These are phyloP conservation scores for Holothuria scabra DNA, from an alignment of 53 echinoderm and acorn worm genomes.

Conservation along the genomic window DNA sequence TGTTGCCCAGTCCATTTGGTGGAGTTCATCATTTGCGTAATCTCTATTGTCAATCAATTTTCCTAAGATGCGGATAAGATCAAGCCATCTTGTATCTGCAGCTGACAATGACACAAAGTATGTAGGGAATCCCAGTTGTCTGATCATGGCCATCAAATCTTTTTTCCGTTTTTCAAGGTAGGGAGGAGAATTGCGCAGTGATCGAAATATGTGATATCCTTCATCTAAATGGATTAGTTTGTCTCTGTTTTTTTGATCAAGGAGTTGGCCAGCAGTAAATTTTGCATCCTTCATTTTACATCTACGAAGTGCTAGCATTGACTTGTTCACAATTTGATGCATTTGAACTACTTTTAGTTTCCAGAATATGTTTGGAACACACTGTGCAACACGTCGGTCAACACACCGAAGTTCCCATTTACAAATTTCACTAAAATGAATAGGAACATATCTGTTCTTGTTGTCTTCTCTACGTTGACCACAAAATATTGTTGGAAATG, in stretches of 20 bases:
- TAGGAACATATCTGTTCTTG: neutral
- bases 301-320: constrained; percentile 10
- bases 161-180: constrained; percentile 51
- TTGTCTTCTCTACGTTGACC: constrained; percentile 41
- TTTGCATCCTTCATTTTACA: constrained; percentile 41
- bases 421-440: constrained; percentile 22
- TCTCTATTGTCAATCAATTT: constrained; percentile 40
- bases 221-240: neutral
- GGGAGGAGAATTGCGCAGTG: constrained; percentile 49
- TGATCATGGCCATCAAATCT: constrained; percentile 54
- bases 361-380: constrained; percentile 35
- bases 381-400: constrained; percentile 43
- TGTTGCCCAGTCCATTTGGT: constrained; percentile 23
- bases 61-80: constrained; percentile 18
- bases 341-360: constrained; percentile 47
- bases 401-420: constrained; percentile 39
- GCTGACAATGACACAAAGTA: constrained; percentile 48
- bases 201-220: constrained; percentile 18
- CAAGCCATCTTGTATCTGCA: constrained; percentile 50
- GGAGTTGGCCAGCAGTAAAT: constrained; percentile 5
- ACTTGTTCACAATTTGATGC: constrained; percentile 39
- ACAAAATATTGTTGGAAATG: constrained; percentile 60
- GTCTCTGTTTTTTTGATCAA: neutral
- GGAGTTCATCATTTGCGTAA: constrained; percentile 42
- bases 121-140: constrained; percentile 48